These are phyloP conservation scores for Monopterus albus DNA, from an alignment of 2,113 vertebrate genomes.

Conservation along the genomic window DNA sequence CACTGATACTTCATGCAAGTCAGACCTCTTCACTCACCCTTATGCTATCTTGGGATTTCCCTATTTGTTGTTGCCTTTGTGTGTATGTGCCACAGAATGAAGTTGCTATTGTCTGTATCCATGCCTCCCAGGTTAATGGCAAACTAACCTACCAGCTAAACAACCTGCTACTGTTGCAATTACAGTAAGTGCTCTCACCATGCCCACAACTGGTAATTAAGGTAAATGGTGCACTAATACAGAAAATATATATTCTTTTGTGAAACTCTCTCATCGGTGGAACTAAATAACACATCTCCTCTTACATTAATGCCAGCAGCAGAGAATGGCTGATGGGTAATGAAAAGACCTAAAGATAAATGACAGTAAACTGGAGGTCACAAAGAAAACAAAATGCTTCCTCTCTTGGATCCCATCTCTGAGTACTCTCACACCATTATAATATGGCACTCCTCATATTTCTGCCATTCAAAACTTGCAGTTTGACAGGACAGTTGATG, in stretches of 20 bases:
- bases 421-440: too few relatives aligned
- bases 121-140: slow-evolving; percentile 9
- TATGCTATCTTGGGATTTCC: slow-evolving; percentile 28
- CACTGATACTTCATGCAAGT: slow-evolving; percentile 51
- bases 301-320: background rate
- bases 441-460: too few relatives aligned
- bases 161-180: background rate
- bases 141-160: background rate
- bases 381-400: too few relatives aligned
- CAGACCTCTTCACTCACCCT: slow-evolving; percentile 68
- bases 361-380: slow-evolving; percentile 4
- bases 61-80: slow-evolving; percentile 10
- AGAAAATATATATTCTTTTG: background rate
- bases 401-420: too few relatives aligned
- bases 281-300: background rate
- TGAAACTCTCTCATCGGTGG: background rate
- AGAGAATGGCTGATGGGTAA: background rate
- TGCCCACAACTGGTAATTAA: slow-evolving; percentile 5
- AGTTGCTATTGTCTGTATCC: background rate
- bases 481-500: background rate
- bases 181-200: slow-evolving; percentile 2
- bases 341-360: background rate
- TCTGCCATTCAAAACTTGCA: too few relatives aligned
- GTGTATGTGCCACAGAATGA: background rate
- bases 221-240: slow-evolving; percentile 1